phyloP scores from a whole-genome alignment of 92 coral and sea anemone species.

The Epizoanthus illoricatus region DNA sequence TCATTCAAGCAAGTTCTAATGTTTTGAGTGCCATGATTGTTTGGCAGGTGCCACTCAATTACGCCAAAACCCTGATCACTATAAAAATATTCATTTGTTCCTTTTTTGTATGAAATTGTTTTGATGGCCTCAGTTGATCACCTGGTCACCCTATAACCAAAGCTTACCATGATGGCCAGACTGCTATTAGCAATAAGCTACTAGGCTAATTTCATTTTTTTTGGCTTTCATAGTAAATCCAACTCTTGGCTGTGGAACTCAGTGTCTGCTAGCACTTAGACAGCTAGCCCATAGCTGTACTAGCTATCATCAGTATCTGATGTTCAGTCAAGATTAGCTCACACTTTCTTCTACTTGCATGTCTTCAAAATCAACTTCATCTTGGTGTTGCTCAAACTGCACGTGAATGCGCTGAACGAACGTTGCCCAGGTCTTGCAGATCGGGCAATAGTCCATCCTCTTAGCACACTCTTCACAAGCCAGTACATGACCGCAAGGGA shows the following conservation, averaged over 20 bases:
- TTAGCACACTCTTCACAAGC: constrained; percentile 88
- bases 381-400: constrained; percentile 42
- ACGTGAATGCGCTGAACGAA: constrained; percentile 92
- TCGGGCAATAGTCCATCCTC: constrained; percentile 87
- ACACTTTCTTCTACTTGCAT: constrained; percentile 16
- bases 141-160: no score
- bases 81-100: no score
- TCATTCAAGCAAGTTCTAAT: no score
- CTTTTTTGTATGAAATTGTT: no score
- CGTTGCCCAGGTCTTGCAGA: constrained; percentile 88
- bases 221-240: background rate
- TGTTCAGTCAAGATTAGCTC: background rate
- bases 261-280: background rate
- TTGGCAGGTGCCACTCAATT: no score
- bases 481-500: constrained; percentile 95
- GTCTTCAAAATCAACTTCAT: background rate
- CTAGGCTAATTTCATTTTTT: background rate
- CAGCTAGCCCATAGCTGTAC: background rate
- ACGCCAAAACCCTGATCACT: no score
- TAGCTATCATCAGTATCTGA: background rate
- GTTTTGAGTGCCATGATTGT: no score
- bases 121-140: no score
- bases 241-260: background rate
- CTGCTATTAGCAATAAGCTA: background rate
- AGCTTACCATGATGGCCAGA: no score